These are phyloP conservation scores for Salvelinus sp. DNA, from an alignment of 2,113 vertebrate genomes.

Conservation along the genomic window DNA sequence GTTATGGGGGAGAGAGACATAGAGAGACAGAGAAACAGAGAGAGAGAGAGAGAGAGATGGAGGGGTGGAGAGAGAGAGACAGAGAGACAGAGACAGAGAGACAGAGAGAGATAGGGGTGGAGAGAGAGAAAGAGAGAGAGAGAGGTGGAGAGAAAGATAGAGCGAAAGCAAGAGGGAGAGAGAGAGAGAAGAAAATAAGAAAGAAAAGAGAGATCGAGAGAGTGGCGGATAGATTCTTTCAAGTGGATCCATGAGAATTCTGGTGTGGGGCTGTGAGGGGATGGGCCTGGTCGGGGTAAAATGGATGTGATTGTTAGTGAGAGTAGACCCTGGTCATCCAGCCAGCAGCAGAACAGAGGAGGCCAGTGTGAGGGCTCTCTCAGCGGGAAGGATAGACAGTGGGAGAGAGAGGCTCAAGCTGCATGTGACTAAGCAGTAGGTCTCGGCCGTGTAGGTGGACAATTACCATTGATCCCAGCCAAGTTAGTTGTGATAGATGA, in stretches of 20 bases:
- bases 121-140: too few species aligned
- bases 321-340: conserved; percentile 45
- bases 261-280: conserved; percentile 7
- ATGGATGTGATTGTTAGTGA: conserved; percentile 52
- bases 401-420: conserved; percentile 34
- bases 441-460: conserved; percentile 43
- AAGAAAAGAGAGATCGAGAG: conserved; percentile 7
- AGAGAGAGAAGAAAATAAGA: background rate
- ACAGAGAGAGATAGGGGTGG: background rate
- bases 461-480: background rate
- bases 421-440: conserved; percentile 63
- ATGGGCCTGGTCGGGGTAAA: conserved; percentile 33
- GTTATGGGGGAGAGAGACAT: conserved; percentile 24
- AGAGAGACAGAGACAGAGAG: background rate
- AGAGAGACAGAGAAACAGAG: background rate
- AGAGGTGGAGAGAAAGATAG: too few species aligned
- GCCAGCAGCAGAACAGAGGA: conserved; percentile 53
- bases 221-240: conserved; percentile 5
- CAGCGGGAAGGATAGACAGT: conserved; percentile 21
- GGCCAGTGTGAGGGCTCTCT: conserved; percentile 47
- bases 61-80: background rate
- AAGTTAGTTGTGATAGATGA: background rate
- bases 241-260: conserved; percentile 12
- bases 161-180: background rate
- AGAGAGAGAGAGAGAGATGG: background rate